phyloP scores from a whole-genome alignment of 1,140 invertebrate species.

The Cotesia glomerata region DNA sequence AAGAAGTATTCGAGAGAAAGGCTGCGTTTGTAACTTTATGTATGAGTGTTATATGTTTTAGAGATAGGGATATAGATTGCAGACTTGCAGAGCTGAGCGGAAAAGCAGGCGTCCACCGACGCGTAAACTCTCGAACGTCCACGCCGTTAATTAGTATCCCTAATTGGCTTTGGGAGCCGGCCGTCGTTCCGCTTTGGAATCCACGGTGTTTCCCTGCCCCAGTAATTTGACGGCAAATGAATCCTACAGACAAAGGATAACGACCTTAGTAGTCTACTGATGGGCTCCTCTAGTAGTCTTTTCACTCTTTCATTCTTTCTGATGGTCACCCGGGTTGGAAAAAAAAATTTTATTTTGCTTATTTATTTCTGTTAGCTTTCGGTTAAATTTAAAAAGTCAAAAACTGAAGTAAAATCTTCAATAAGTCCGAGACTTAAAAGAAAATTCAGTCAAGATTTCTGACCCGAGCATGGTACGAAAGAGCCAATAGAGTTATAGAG shows the following conservation, averaged over 20 bases:
- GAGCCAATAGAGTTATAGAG: too few relatives aligned
- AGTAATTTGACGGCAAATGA: slow-evolving; percentile 27
- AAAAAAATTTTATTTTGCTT: too few relatives aligned
- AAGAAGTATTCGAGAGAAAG: not conserved
- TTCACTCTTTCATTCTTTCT: not conserved
- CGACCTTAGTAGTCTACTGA: slow-evolving; percentile 8
- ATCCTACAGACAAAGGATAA: slow-evolving; percentile 31
- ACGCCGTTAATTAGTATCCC: slow-evolving; percentile 31
- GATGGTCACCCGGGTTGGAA: too few relatives aligned
- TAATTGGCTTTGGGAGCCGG: slow-evolving; percentile 24
- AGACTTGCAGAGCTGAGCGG: slow-evolving; percentile 3
- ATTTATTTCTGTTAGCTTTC: too few relatives aligned
- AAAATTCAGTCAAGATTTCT: too few relatives aligned
- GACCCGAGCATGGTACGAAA: too few relatives aligned
- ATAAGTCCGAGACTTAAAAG: too few relatives aligned
- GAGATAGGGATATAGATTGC: not conserved
- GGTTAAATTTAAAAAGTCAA: too few relatives aligned
- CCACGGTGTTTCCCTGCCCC: slow-evolving; percentile 23
- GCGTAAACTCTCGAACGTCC: slow-evolving; percentile 28
- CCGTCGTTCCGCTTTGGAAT: slow-evolving; percentile 20
- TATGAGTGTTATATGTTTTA: not conserved
- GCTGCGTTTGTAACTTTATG: not conserved
- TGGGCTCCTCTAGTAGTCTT: not conserved
- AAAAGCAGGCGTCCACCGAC: slow-evolving; percentile 27
- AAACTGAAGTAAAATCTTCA: too few relatives aligned